Percentiles rank a stretch among this genome's conserved stretches.
phyloP scores from a whole-genome alignment of 2,797 vertebrate genomes.

The Coranthus polyacanthus region DNA sequence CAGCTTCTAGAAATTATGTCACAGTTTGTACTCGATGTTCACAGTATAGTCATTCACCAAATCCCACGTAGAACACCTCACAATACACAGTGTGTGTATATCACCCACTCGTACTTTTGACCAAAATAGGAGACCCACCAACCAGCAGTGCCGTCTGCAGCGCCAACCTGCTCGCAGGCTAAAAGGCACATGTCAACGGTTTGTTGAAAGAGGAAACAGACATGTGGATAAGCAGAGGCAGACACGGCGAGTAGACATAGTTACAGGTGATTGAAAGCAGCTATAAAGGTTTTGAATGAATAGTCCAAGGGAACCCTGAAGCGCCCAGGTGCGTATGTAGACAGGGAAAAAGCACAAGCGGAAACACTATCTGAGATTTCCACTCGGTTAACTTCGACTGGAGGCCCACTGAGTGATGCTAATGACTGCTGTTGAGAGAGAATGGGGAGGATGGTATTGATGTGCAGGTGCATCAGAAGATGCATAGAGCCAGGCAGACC shows the following conservation, averaged over 20 bases:
- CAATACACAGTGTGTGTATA: too few species aligned
- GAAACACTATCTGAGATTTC: conserved; percentile 56
- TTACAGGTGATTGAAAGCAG: conserved; percentile 47
- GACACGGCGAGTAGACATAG: conserved; percentile 16
- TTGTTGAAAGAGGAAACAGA: conserved; percentile 17
- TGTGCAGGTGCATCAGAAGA: conserved; percentile 57
- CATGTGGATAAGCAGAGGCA: conserved; percentile 26
- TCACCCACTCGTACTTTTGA: not conserved
- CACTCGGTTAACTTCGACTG: conserved; percentile 60
- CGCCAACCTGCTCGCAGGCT: too few species aligned
- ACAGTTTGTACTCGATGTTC: too few species aligned
- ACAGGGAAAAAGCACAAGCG: conserved; percentile 45
- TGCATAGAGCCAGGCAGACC: conserved; percentile 27
- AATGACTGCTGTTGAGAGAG: conserved; percentile 60
- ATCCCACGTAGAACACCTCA: too few species aligned
- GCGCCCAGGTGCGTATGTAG: conserved; percentile 48
- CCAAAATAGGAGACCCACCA: too few species aligned
- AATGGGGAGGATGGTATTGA: conserved; percentile 48
- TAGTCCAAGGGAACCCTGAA: conserved; percentile 27
- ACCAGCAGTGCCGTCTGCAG: too few species aligned
- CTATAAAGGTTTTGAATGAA: conserved; percentile 46
- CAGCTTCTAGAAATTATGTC: too few species aligned
- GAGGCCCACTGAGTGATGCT: conserved; percentile 62
- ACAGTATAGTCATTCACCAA: too few species aligned
- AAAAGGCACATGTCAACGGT: too few species aligned